Evolutionary conservation across 2,888 invertebrate genomes (phyloP).

Genomic region (Rhorus exstirpatorius): DNA sequence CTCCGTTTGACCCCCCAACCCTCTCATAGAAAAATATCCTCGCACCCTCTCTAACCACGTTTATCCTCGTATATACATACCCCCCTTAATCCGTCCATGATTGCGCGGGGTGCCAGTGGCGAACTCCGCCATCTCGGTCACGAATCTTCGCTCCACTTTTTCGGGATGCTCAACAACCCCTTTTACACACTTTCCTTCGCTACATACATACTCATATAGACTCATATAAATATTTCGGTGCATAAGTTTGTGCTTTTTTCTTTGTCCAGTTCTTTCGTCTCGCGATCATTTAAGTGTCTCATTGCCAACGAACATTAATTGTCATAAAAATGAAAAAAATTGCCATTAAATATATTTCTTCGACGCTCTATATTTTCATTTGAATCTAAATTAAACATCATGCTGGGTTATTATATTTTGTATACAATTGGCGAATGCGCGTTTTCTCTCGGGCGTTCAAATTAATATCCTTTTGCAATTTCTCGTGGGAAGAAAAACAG

Average conservation of each 20-base stretch:
- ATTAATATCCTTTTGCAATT: conserved; percentile 72
- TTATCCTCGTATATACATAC: conserved; percentile 80
- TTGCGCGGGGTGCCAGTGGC: conserved; percentile 77
- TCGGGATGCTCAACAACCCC: conserved; percentile 49
- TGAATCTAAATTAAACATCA: neutral
- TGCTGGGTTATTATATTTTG: neutral
- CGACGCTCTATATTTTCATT: neutral
- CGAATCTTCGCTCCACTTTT: conserved; percentile 69
- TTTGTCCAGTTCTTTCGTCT: conserved; percentile 2
- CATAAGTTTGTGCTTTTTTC: neutral
- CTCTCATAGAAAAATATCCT: conserved; percentile 64
- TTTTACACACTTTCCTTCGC: conserved; percentile 44
- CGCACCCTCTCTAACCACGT: conserved; percentile 68
- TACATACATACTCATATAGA: neutral
- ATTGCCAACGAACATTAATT: neutral
- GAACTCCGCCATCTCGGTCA: conserved; percentile 65
- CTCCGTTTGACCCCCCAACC: conserved; percentile 74
- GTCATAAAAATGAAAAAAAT: neutral
- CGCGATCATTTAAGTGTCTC: neutral
- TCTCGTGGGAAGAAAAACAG: conserved; percentile 30
- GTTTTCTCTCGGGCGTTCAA: neutral
- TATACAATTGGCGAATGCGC: conserved; percentile 15
- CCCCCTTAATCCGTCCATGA: conserved; percentile 84
- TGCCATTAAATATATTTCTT: no score
- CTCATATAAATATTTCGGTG: neutral